Evolutionary conservation across 2,113 vertebrate species (phyloP), one percentile per base, ranked within the genome.

Genomic region (Cheirogaleus medius): DNA sequence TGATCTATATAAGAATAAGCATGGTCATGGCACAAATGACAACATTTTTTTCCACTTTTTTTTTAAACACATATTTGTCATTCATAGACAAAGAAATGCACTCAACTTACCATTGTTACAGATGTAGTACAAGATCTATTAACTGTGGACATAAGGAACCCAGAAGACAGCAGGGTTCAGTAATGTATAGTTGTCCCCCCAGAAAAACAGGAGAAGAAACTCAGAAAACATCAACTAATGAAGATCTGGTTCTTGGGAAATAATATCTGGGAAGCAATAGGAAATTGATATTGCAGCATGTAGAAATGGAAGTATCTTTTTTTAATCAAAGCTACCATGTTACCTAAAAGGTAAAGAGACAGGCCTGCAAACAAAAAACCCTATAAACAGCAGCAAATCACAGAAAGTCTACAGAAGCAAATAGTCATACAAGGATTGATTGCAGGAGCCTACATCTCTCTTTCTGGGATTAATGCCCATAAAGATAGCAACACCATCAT

Each of bases 381-480:
- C 49, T 12, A 25, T 39, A 84, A 93, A 68, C 83, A 94, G 88
- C 83, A 90, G 54, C 71, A 94, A 97, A 93, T 90, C 83, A 60
- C 18, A 44, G 15, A 73, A 87, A 73, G 69, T 90, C 93, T 96
- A 60, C n/a, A 77, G 94, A 97, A 93, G 85, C 89, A 60, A 89
- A 39, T 9, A 95, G 69, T 73, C 64, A 32, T 12, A 13, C 18
- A 82, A 94, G 83, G 76, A 95, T 18, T 94, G 91, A 94, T n/a
- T 80, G 82, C 66, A 81, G 78, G 29, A 85, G 58, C 54, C 71
- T 76, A 20, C 39, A 92, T 95, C 87, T 86, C 93, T 97, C 77
- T 85, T 98, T 96, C 97, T 95, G 95, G 97, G 96, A 96, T 94
- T 95, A 97, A 95, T 90, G 96, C 95, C 97, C 87, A 64, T 73